Conservation (phyloP, 2,888 invertebrate genomes). For the Salticus scenicus region DNA sequence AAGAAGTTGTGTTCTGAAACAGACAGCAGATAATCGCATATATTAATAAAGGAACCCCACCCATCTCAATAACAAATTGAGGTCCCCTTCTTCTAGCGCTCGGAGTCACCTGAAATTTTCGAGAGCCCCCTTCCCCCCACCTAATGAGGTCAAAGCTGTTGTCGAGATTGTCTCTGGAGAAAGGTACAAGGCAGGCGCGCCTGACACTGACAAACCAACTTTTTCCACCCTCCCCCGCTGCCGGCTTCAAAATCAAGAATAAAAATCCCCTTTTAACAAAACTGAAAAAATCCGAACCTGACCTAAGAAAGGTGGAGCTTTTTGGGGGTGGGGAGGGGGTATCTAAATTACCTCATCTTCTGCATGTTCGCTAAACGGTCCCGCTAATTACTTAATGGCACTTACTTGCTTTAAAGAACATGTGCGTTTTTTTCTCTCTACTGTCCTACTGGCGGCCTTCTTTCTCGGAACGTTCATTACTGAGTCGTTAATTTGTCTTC, state of each 20-base stretch:
- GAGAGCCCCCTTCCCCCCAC: conserved; percentile 33
- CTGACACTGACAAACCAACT: conserved; percentile 69
- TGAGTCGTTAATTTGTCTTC: conserved; percentile 70
- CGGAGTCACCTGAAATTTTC: conserved; percentile 63
- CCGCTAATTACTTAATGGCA: conserved; percentile 70
- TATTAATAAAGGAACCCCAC: conserved; percentile 64
- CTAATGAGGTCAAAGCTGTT: conserved; percentile 67
- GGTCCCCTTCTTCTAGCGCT: conserved; percentile 41
- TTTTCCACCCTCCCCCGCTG: conserved; percentile 57
- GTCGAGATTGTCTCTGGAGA: conserved; percentile 48
- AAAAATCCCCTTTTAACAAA: conserved; percentile 52
- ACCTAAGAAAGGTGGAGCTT: conserved; percentile 70
- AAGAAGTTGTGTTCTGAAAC: conserved; percentile 54
- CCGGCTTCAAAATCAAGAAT: conserved; percentile 50
- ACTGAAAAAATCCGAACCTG: conserved; percentile 65
- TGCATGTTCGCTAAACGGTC: conserved; percentile 70
- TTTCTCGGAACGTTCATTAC: conserved; percentile 69
- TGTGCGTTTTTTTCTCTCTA: conserved; percentile 48
- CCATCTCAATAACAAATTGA: conserved; percentile 55
- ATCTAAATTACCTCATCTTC: conserved; percentile 70
- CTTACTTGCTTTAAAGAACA: conserved; percentile 70
- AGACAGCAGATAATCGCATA: conserved; percentile 61
- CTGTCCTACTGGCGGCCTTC: conserved; percentile 58
- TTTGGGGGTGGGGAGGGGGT: conserved; percentile 41
- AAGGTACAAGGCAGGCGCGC: conserved; percentile 66